These are phyloP conservation scores for Xylophagus ater DNA, from an alignment of 2,888 invertebrate species.

Conservation along the genomic window DNA sequence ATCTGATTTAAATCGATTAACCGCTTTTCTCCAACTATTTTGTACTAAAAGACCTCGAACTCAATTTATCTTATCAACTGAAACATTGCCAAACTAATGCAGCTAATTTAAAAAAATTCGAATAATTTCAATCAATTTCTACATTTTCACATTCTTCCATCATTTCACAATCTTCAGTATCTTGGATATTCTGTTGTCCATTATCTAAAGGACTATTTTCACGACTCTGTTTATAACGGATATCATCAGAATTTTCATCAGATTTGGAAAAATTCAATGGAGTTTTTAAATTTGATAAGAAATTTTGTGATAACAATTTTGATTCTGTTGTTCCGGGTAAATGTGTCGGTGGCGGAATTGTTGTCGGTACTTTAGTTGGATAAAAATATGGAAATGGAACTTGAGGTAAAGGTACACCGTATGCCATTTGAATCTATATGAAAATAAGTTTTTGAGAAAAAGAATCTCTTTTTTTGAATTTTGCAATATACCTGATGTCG, in stretches of 20 bases:
- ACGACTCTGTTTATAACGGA: constrained; percentile 18
- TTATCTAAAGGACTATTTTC: constrained; percentile 13
- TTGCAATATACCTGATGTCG: constrained; percentile 30
- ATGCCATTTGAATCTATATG: constrained; percentile 36
- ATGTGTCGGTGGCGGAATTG: constrained; percentile 32
- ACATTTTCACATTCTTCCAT: constrained; percentile 36
- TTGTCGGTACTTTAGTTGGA: constrained; percentile 34
- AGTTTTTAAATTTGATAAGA: constrained; percentile 19
- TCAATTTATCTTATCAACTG: no score
- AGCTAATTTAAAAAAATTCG: no score
- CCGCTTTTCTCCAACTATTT: no score
- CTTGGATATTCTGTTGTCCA: constrained; percentile 2
- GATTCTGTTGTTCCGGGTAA: constrained; percentile 9
- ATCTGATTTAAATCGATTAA: no score
- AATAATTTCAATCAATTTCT: constrained; percentile 39
- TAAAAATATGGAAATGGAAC: constrained; percentile 39
- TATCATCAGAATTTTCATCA: constrained; percentile 13
- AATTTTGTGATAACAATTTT: constrained; percentile 16
- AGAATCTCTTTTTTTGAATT: neutral
- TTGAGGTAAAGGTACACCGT: constrained; percentile 36
- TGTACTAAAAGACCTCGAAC: no score
- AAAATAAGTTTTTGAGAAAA: neutral
- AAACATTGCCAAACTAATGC: no score
- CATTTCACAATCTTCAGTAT: constrained; percentile 19
- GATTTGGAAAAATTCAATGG: constrained; percentile 17